phyloP scores from a whole-genome alignment of 2,797 vertebrate species.

The Peromyscus melanophrys region DNA sequence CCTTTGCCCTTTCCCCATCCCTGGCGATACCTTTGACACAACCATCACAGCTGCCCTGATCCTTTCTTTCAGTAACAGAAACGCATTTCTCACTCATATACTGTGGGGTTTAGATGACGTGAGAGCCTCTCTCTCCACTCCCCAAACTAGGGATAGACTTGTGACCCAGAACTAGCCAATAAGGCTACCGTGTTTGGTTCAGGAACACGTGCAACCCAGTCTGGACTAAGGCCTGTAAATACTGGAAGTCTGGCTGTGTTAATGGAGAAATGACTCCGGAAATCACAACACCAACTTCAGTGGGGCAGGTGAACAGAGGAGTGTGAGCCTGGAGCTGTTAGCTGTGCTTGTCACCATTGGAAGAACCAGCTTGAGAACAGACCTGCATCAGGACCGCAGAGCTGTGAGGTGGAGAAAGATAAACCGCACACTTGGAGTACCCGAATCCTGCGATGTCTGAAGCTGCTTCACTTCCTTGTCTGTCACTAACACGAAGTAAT shows the following conservation, averaged over 20 bases:
- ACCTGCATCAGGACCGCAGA: neutral
- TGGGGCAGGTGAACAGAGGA: neutral
- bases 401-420: neutral
- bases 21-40: neutral
- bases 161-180: neutral
- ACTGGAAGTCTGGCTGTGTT: neutral
- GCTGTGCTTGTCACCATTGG: neutral
- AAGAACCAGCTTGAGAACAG: neutral
- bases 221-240: neutral
- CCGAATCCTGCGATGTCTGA: neutral
- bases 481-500: neutral
- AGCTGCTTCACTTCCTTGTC: neutral
- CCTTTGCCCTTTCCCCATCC: neutral
- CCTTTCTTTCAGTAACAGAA: constrained; percentile 28
- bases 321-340: neutral
- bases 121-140: neutral
- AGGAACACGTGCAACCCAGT: neutral
- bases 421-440: neutral
- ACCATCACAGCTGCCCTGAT: neutral
- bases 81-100: neutral
- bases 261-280: neutral
- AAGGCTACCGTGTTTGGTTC: neutral
- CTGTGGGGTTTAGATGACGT: neutral
- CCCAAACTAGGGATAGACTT: neutral
- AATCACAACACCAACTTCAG: neutral